Conservation (phyloP, 2,888 invertebrate species). For the Lasiommata megera region DNA sequence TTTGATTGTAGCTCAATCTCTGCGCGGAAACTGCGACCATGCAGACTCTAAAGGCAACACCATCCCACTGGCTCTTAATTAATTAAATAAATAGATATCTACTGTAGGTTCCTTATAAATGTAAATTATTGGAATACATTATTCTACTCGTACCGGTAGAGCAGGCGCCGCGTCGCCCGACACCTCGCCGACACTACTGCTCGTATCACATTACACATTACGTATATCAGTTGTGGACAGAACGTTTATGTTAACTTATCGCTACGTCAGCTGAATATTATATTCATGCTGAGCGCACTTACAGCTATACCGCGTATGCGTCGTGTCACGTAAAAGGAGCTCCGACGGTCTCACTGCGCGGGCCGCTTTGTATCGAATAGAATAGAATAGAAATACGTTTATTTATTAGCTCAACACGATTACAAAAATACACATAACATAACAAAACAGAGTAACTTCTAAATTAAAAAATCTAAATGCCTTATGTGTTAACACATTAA, state of each 20-base stretch:
- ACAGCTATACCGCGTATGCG: no score
- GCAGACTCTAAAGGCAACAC: not conserved
- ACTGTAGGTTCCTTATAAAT: not conserved
- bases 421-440: no score
- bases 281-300: not conserved
- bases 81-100: not conserved
- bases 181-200: not conserved
- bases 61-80: not conserved
- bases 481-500: no score
- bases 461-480: no score
- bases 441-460: no score
- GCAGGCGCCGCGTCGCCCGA: not conserved
- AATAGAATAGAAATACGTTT: no score
- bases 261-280: constrained; percentile 2
- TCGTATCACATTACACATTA: constrained; percentile 35
- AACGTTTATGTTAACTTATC: constrained; percentile 12
- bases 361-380: no score
- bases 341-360: no score
- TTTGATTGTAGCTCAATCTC: no score
- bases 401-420: no score
- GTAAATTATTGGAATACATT: not conserved
- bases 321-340: no score
- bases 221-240: constrained; percentile 35
- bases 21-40: no score
- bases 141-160: not conserved